A percentile compares a stretch with the other conserved stretches of the same genome.
Conservation (phyloP, 2,797 vertebrate species). For the Streptopelia turtur region DNA sequence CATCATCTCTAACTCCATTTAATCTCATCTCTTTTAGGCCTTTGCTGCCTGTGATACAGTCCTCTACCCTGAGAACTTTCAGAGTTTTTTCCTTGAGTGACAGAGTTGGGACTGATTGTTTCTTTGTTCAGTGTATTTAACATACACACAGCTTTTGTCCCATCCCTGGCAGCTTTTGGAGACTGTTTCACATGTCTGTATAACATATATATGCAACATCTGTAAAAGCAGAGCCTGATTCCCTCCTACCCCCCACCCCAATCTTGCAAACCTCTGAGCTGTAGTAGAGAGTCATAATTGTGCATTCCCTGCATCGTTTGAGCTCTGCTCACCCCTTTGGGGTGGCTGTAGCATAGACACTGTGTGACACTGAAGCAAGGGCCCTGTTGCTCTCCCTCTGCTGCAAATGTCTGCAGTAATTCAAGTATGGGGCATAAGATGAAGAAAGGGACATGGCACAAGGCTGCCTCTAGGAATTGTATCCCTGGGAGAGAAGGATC, state of each 20-base stretch:
- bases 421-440: not conserved
- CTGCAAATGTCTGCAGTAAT: not conserved
- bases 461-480: not conserved
- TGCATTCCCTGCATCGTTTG: not conserved
- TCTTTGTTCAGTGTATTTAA: not conserved
- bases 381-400: not conserved
- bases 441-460: not conserved
- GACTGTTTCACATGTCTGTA: not conserved
- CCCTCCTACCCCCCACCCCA: accelerated
- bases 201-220: not conserved
- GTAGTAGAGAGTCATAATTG: not conserved
- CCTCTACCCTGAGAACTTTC: not conserved
- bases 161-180: not conserved
- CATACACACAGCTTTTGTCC: not conserved
- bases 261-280: not conserved
- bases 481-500: not conserved
- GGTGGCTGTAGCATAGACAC: not conserved
- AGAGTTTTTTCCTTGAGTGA: not conserved
- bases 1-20: not conserved
- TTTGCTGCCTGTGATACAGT: constrained; percentile 14
- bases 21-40: constrained; percentile 8
- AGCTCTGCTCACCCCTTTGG: not conserved
- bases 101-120: not conserved
- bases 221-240: not conserved
- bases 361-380: not conserved